Conservation (phyloP, 2,113 vertebrate species). For the Origma solitaria region DNA sequence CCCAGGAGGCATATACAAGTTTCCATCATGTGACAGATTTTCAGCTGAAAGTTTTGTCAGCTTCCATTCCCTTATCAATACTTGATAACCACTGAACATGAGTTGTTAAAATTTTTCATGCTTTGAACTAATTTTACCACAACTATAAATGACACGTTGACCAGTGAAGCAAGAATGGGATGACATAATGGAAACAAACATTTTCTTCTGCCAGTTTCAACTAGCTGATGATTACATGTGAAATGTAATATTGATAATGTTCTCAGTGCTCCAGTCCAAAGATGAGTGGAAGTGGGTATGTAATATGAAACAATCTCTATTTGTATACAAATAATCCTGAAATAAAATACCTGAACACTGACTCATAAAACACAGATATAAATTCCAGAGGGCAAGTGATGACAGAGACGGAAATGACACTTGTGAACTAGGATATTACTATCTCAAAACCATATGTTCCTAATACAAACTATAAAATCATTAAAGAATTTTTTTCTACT, state of each 20-base stretch:
- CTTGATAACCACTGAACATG: neutral
- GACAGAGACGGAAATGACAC: neutral
- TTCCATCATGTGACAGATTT: neutral
- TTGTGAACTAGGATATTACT: neutral
- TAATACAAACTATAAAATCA: neutral
- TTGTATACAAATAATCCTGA: neutral
- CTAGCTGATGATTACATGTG: neutral
- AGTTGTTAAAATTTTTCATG: neutral
- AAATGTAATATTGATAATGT: neutral
- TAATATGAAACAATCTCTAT: neutral
- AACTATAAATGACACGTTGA: neutral
- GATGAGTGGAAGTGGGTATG: neutral
- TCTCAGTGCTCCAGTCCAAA: neutral
- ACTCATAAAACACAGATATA: neutral
- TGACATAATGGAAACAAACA: neutral
- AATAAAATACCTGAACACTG: neutral
- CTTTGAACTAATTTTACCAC: neutral
- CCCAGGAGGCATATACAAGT: neutral
- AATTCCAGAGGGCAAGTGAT: neutral
- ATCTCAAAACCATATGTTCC: neutral
- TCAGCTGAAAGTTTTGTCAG: neutral
- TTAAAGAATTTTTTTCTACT: neutral
- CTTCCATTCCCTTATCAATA: neutral
- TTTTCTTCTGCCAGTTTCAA: neutral
- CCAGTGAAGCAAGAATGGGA: neutral